Evolutionary conservation across 2,113 vertebrate species (phyloP).

Genomic region (Sphaerodactylus townsendi): DNA sequence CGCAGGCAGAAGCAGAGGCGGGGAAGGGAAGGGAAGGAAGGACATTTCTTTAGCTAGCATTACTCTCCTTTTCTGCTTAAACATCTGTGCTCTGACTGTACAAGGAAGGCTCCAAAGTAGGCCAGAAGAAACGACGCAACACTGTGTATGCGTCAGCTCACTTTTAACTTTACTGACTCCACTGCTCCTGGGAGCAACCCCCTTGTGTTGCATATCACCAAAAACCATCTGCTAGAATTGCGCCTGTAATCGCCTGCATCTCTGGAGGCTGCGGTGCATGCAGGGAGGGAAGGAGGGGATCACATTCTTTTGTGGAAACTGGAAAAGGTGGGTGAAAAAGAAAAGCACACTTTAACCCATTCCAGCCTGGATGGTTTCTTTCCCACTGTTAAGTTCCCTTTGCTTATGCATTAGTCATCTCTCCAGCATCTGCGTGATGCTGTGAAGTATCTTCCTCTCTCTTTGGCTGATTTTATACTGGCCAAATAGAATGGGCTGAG

Average conservation of each 20-base stretch:
- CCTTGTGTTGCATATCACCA: constrained; percentile 33
- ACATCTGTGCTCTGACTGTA: not conserved
- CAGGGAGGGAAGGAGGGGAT: not conserved
- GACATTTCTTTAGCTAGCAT: not conserved
- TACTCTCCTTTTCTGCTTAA: not conserved
- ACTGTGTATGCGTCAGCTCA: not conserved
- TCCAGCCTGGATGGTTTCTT: not conserved
- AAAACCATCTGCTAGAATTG: constrained; percentile 64
- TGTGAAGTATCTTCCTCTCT: not conserved
- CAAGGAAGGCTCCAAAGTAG: not conserved
- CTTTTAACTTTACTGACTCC: constrained; percentile 31
- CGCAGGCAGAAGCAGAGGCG: too few relatives aligned
- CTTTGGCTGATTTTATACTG: too few relatives aligned
- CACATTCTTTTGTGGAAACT: constrained; percentile 59
- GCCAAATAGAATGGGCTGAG: too few relatives aligned
- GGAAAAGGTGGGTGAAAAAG: not conserved
- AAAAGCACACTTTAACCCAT: not conserved
- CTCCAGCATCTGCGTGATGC: too few relatives aligned
- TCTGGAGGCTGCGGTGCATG: constrained; percentile 68
- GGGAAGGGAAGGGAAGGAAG: too few relatives aligned
- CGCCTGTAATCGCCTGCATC: constrained; percentile 49
- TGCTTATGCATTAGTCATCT: not conserved
- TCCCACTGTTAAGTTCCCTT: rapidly evolving
- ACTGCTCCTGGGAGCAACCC: constrained; percentile 39
- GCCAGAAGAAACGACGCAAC: not conserved